Evolutionary conservation across 1,140 invertebrate species (phyloP).

Genomic region (Calephelis nemesis): DNA sequence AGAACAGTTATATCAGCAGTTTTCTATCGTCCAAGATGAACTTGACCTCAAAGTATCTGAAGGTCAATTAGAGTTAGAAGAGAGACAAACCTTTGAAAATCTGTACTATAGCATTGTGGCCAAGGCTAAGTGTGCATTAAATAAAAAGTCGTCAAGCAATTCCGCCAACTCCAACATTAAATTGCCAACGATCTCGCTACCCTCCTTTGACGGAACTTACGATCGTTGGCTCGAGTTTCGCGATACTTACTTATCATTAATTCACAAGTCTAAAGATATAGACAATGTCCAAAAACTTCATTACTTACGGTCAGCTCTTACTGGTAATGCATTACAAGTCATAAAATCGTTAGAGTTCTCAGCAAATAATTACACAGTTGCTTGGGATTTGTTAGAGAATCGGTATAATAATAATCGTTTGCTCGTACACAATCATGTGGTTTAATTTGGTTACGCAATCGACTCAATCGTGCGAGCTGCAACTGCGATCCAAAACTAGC

Average conservation of each 20-base stretch:
- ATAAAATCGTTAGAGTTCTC: not conserved
- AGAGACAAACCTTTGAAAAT: too few species aligned
- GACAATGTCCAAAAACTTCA: not conserved
- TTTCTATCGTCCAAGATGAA: too few species aligned
- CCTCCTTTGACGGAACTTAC: not conserved
- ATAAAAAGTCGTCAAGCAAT: too few species aligned
- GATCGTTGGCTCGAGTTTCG: not conserved
- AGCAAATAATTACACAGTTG: not conserved
- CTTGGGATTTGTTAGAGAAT: not conserved
- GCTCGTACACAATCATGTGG: not conserved
- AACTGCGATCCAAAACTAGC: conserved; percentile 21
- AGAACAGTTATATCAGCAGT: too few species aligned
- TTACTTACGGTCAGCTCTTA: not conserved
- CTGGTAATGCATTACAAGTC: not conserved
- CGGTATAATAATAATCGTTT: not conserved
- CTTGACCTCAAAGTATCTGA: too few species aligned
- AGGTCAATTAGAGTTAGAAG: too few species aligned
- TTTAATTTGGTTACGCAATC: conserved; percentile 33
- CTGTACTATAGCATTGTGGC: too few species aligned
- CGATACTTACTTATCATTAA: not conserved
- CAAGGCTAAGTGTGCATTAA: too few species aligned
- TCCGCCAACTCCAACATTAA: too few species aligned
- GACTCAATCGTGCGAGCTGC: conserved; percentile 30
- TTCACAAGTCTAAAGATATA: not conserved
- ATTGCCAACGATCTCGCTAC: not conserved